These are phyloP conservation scores for Amphiprion ocellaris DNA, from an alignment of 2,113 vertebrate genomes.

Conservation along the genomic window DNA sequence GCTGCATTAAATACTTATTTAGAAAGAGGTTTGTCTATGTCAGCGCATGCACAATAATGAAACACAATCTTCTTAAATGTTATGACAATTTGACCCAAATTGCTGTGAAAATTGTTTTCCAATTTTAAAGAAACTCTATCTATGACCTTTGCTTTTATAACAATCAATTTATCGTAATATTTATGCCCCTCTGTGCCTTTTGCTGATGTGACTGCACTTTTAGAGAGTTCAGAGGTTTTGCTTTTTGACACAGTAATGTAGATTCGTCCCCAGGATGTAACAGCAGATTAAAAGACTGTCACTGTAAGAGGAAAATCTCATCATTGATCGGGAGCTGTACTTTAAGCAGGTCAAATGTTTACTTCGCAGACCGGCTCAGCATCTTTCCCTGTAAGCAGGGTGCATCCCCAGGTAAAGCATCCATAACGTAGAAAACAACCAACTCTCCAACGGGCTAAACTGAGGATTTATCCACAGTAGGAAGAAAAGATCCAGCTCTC, in stretches of 20 bases:
- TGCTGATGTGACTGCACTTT: not conserved
- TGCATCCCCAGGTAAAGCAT: slow-evolving; percentile 19
- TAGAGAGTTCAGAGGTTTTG: slow-evolving; percentile 11
- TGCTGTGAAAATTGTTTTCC: slow-evolving; percentile 30
- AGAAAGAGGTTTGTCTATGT: slow-evolving; percentile 12
- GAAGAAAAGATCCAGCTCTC: slow-evolving; percentile 3
- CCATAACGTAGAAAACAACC: slow-evolving; percentile 24
- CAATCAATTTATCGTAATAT: slow-evolving; percentile 9
- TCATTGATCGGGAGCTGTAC: slow-evolving; percentile 26
- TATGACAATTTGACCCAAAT: slow-evolving; percentile 28
- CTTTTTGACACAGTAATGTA: slow-evolving; percentile 1
- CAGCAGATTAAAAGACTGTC: slow-evolving; percentile 15
- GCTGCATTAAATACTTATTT: slow-evolving; percentile 11
- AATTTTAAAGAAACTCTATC: slow-evolving; percentile 22
- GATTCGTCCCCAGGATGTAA: slow-evolving; percentile 3
- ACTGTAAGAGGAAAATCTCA: slow-evolving; percentile 11
- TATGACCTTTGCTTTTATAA: slow-evolving; percentile 31
- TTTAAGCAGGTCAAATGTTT: slow-evolving; percentile 35
- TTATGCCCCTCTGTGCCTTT: not conserved
- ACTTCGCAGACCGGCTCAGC: slow-evolving; percentile 18
- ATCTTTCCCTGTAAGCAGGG: slow-evolving; percentile 23
- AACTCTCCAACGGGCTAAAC: slow-evolving; percentile 22
- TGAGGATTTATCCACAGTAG: slow-evolving; percentile 28
- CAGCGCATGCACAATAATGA: slow-evolving; percentile 32
- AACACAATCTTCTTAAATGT: slow-evolving; percentile 32